Evolutionary conservation across 2,888 invertebrate species (phyloP), one percentile per base, ranked within the genome.

Genomic region (Colletes collaris): DNA sequence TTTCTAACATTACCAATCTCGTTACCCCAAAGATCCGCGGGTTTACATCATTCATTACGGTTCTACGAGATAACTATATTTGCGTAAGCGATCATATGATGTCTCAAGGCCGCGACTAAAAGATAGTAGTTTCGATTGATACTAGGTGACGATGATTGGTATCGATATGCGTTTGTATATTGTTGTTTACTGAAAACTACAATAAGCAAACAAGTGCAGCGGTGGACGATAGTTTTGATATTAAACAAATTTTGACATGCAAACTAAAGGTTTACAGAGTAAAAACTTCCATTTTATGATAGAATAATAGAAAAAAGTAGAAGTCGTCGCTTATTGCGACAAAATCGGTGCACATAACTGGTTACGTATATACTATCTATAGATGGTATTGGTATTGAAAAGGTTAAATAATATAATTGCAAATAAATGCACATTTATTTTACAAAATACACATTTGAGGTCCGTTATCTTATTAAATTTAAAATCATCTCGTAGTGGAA

Each of bases 1-100:
- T 65, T 67, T 46, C 27, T 44, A 55, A 49, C 62, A 56, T 65
- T n/a, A 74, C 63, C 56, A 56, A 53, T 19, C 62, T 13, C 40
- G 6, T 69, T 58, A 19, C 64, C 6, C 8, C 1, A 3, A 0
- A 49, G 13, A 59, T 40, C 5, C 46, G 0, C 19, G 10, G 37
- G 55, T 76, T 79, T 58, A 62, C 62, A 72, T 75, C 66, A 66
- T 66, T 65, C 62, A 10, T 0, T 40, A 5, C 37, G 37, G 52
- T 75, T 55, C 19, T 40, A 56, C 56, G 44, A 19, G 52, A 64
- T 78, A 62, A 49, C n/a, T 67, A 50, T 46, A 16, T 64, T 52
- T 8, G 13, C 52, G 16, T 37, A 16, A 11, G 35, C n/a, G 19
- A 16, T 13, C 16, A 27, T 2, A 3, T 62, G 27, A 49, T 50